Evolutionary conservation across 2,113 vertebrate genomes (phyloP).

Genomic region (Dipodomys merriami): DNA sequence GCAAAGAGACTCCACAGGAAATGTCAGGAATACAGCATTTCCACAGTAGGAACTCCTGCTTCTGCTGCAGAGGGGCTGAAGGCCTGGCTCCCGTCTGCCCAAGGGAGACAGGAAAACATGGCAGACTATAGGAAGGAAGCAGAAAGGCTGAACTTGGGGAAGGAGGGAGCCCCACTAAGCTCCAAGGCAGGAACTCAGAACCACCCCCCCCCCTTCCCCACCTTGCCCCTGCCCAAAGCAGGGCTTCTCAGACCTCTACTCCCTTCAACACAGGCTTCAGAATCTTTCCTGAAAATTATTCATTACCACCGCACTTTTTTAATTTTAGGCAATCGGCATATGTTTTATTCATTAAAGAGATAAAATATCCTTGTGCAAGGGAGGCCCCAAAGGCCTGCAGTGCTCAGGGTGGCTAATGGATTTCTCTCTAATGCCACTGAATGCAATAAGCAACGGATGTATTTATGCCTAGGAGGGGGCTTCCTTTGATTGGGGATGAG

Average conservation of each 20-base stretch:
- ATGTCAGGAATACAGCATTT: neutral
- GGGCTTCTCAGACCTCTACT: neutral
- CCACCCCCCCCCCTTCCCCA: no score
- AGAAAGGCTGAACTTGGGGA: no score
- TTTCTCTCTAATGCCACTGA: slow-evolving; percentile 57
- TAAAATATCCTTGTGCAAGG: slow-evolving; percentile 60
- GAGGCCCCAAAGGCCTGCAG: slow-evolving; percentile 16
- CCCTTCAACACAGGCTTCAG: neutral
- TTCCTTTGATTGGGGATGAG: neutral
- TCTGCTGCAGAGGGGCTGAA: neutral
- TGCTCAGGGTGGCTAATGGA: slow-evolving; percentile 35
- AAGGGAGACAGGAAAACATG: neutral
- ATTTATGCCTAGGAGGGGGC: neutral
- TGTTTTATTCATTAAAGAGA: slow-evolving; percentile 76
- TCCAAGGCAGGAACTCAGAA: neutral
- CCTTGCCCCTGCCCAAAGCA: neutral
- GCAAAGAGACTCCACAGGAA: neutral
- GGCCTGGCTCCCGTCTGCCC: neutral
- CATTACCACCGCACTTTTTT: slow-evolving; percentile 23
- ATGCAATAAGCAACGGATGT: neutral
- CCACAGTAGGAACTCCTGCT: no score
- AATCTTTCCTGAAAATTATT: slow-evolving; percentile 29
- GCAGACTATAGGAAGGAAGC: neutral
- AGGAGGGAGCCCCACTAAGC: neutral
- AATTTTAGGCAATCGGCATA: slow-evolving; percentile 54